Conservation (phyloP, 2,888 invertebrate species). For the Limnephilus rhombicus region DNA sequence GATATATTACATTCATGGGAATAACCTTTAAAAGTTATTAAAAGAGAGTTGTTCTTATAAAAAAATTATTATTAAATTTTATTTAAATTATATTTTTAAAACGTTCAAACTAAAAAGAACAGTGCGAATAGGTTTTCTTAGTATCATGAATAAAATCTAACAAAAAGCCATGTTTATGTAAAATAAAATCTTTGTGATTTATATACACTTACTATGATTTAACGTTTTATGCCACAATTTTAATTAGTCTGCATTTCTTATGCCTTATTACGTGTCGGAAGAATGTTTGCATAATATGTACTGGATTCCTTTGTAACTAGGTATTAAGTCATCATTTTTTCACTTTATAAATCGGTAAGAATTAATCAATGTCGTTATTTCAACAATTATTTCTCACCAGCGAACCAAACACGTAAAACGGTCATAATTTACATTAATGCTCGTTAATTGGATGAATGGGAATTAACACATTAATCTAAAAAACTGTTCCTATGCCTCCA, state of each 20-base stretch:
- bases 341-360: neutral
- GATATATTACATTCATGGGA: no score
- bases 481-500: neutral
- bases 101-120: neutral
- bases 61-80: no score
- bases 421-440: neutral
- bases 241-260: constrained; percentile 1
- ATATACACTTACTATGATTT: neutral
- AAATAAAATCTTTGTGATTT: neutral
- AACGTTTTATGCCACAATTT: neutral
- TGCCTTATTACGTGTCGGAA: neutral
- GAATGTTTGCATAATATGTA: neutral
- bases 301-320: neutral
- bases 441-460: neutral
- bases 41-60: no score
- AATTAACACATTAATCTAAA: neutral
- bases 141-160: neutral
- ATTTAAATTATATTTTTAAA: no score
- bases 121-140: neutral
- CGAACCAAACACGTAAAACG: neutral
- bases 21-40: no score
- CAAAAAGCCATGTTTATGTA: neutral
- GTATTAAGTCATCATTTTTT: neutral
- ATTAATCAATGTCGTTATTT: neutral
- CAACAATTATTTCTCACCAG: neutral